phyloP scores from a whole-genome alignment of 2,888 invertebrate species.

The Silvanus unidentatus region DNA sequence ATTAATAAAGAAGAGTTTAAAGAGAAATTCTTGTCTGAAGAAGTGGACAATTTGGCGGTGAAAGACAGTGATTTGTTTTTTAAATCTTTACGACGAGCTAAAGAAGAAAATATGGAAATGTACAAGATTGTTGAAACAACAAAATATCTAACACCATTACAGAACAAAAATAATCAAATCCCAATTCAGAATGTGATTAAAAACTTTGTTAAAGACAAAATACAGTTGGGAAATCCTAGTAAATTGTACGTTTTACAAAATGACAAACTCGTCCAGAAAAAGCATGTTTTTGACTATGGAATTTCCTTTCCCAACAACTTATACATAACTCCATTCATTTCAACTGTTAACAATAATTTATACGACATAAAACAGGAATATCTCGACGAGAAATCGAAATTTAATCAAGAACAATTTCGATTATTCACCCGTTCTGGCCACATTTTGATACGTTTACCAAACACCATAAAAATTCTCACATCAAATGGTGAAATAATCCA shows the following conservation, averaged over 20 bases:
- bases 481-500: conserved; percentile 29
- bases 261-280: too few relatives aligned
- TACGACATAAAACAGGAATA: conserved; percentile 30
- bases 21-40: background rate
- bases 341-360: conserved; percentile 14
- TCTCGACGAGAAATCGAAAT: conserved; percentile 10
- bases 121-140: too few relatives aligned
- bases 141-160: too few relatives aligned
- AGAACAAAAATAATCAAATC: too few relatives aligned
- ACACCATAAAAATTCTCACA: conserved; percentile 28
- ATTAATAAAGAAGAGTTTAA: conserved; percentile 7
- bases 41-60: background rate
- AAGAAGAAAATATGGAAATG: too few relatives aligned
- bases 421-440: conserved; percentile 29
- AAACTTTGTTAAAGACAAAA: too few relatives aligned
- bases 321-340: conserved; percentile 22
- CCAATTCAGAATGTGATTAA: too few relatives aligned
- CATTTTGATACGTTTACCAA: conserved; percentile 26
- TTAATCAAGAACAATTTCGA: conserved; percentile 33
- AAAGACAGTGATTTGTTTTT: background rate
- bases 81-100: too few relatives aligned
- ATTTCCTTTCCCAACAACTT: conserved; percentile 31
- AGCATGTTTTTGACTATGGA: conserved; percentile 19
- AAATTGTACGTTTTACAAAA: too few relatives aligned
- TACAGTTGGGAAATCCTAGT: too few relatives aligned